Evolutionary conservation across 2,888 invertebrate species (phyloP).

Genomic region (Drosophila suboccidentalis): DNA sequence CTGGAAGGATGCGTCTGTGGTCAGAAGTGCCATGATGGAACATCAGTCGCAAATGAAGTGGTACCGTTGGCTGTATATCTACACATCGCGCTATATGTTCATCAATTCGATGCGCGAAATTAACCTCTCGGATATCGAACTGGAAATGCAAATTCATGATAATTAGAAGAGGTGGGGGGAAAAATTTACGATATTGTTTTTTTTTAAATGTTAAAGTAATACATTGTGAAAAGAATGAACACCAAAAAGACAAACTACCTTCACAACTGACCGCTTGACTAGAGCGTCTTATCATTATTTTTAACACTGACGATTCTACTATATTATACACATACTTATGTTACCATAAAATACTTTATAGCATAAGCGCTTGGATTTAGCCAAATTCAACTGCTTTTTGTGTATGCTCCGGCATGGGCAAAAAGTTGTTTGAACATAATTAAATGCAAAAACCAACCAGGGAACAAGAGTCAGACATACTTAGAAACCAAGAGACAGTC

Average conservation of each 20-base stretch:
- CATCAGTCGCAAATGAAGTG: conserved; percentile 97
- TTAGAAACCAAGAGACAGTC: conserved; percentile 45
- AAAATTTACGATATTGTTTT: conserved; percentile 8
- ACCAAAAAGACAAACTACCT: conserved; percentile 76
- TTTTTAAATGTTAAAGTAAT: conserved; percentile 29
- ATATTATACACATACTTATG: conserved; percentile 41
- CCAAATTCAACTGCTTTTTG: conserved; percentile 51
- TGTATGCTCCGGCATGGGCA: conserved; percentile 22
- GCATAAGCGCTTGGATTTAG: conserved; percentile 49
- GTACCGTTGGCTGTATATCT: conserved; percentile 96
- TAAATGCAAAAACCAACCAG: conserved; percentile 54
- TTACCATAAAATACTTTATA: conserved; percentile 40
- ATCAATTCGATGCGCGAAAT: conserved; percentile 94
- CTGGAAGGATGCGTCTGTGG: conserved; percentile 87
- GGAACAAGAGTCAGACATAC: conserved; percentile 63
- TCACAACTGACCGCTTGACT: conserved; percentile 43
- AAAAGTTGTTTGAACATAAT: conserved; percentile 45
- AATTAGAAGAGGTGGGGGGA: conserved; percentile 52
- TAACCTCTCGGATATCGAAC: conserved; percentile 90
- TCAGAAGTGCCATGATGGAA: conserved; percentile 92
- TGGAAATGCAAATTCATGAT: conserved; percentile 90
- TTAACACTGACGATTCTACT: conserved; percentile 74
- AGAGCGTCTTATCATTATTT: conserved; percentile 31
- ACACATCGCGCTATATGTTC: conserved; percentile 95
- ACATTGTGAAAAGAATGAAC: conserved; percentile 49